Conservation (phyloP, 2,113 vertebrate genomes). For the Heteronetta atricapilla region DNA sequence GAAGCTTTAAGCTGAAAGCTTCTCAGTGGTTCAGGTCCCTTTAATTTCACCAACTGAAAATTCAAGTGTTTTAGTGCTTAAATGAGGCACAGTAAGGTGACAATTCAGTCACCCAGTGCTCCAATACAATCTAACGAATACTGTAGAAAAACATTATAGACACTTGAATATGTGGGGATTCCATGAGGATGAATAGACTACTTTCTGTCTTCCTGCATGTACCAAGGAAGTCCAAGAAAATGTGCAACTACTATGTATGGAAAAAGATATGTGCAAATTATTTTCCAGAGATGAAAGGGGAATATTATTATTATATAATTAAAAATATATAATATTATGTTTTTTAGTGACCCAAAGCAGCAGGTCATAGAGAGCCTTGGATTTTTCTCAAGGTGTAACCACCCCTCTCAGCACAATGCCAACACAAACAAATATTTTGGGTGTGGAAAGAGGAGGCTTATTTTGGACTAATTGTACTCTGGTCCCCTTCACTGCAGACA, state of each 20-base stretch:
- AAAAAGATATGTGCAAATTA: not conserved
- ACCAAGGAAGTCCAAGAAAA: not conserved
- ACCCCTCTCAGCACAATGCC: not conserved
- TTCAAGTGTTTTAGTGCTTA: not conserved
- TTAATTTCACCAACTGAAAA: not conserved
- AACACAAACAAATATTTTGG: not conserved
- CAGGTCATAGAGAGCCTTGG: not conserved
- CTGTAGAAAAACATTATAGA: not conserved
- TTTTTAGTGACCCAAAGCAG: not conserved
- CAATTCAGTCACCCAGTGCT: not conserved
- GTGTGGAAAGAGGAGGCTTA: not conserved
- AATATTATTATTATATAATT: not conserved
- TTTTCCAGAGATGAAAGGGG: not conserved
- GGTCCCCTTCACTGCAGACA: not conserved
- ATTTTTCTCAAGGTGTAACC: not conserved
- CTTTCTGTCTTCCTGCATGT: not conserved
- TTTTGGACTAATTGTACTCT: not conserved
- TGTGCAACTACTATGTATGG: not conserved
- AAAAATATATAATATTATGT: not conserved
- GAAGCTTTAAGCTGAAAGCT: not conserved
- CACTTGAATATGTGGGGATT: not conserved
- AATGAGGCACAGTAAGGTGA: not conserved
- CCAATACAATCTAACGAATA: not conserved
- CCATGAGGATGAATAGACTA: not conserved
- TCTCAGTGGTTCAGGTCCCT: not conserved